Percentiles rank a stretch among this genome's conserved stretches.
Conservation (phyloP, 2,888 invertebrate species). For the Acleris laterana region DNA sequence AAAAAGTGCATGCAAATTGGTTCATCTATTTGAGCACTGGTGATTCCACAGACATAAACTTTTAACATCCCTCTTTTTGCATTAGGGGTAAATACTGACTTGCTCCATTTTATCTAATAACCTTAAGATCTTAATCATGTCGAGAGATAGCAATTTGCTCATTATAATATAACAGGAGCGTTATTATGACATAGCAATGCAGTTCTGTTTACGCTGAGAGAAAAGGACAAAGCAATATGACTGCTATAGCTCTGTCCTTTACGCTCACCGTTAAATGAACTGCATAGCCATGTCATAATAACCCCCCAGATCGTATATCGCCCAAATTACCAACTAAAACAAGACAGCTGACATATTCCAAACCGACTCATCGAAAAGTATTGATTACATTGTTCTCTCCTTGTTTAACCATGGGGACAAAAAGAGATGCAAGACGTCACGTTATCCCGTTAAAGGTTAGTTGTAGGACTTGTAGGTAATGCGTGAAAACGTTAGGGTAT, state of each 20-base stretch:
- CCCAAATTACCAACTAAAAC: neutral
- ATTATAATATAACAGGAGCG: too few species aligned
- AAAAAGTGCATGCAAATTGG: too few species aligned
- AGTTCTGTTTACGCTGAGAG: too few species aligned
- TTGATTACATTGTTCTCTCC: conserved; percentile 4
- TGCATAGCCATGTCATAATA: too few species aligned
- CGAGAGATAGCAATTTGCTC: neutral
- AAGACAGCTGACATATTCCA: neutral
- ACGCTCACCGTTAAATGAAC: too few species aligned
- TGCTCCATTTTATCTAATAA: neutral
- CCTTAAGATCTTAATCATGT: neutral
- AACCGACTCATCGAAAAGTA: neutral
- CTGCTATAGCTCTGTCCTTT: too few species aligned
- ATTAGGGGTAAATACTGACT: too few species aligned
- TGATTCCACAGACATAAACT: too few species aligned
- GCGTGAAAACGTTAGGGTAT: conserved; percentile 3
- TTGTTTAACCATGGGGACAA: neutral
- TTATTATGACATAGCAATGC: too few species aligned
- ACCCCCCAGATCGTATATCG: neutral
- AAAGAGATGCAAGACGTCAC: neutral
- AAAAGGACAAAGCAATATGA: too few species aligned
- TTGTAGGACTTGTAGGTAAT: neutral
- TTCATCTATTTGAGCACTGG: too few species aligned
- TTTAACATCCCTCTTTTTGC: too few species aligned
- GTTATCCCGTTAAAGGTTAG: neutral